A percentile compares a stretch with the other conserved stretches of the same genome.
Conservation (phyloP, 2,888 invertebrate genomes). For the Phengaris alcon region DNA sequence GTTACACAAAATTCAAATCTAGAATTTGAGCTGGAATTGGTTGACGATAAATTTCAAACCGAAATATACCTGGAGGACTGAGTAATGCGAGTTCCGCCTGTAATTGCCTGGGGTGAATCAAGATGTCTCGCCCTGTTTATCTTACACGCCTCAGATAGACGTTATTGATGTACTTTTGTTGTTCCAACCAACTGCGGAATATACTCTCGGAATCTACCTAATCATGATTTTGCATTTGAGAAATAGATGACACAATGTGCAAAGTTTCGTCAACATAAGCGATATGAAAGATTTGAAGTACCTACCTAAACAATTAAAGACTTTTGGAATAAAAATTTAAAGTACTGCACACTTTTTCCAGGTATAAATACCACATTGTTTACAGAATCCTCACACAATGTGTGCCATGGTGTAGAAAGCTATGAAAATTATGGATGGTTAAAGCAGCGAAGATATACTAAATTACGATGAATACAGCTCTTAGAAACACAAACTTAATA, state of each 20-base stretch:
- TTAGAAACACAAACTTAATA: neutral
- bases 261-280: neutral
- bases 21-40: neutral
- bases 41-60: conserved; percentile 13
- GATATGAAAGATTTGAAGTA: neutral
- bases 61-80: conserved; percentile 18
- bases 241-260: neutral
- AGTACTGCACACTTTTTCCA: no score
- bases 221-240: neutral
- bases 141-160: conserved; percentile 16
- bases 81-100: conserved; percentile 18
- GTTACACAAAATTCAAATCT: conserved; percentile 2
- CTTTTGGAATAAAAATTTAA: no score
- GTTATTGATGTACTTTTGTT: conserved; percentile 23
- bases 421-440: no score
- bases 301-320: no score
- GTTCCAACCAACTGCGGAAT: conserved; percentile 6
- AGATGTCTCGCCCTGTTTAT: conserved; percentile 28
- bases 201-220: neutral
- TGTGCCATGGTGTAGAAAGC: no score
- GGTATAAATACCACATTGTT: no score
- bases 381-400: no score
- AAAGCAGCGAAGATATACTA: no score
- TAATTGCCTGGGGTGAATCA: conserved; percentile 30
- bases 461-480: neutral